These are phyloP conservation scores for Drosophila kambysellisi DNA, from an alignment of 2,888 invertebrate species.

Conservation along the genomic window DNA sequence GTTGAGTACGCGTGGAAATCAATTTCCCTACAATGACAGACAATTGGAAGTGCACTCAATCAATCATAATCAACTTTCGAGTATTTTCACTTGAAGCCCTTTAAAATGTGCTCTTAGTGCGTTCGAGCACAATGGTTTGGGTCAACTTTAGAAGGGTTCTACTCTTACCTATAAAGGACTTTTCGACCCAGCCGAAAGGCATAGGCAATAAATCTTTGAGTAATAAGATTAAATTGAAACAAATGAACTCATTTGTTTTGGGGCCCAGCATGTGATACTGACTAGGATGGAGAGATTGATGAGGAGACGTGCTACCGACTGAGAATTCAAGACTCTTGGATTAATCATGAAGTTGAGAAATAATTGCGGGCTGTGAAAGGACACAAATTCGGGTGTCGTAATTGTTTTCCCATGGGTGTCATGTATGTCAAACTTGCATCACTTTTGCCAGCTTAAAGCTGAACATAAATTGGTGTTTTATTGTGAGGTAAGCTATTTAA, in stretches of 20 bases:
- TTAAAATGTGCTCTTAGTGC: conserved; percentile 49
- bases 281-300: conserved; percentile 21
- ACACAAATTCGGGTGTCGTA: conserved; percentile 14
- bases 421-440: not conserved
- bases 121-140: conserved; percentile 28
- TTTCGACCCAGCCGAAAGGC: conserved; percentile 61
- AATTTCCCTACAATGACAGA: conserved; percentile 55
- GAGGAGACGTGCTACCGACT: not conserved
- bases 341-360: conserved; percentile 15
- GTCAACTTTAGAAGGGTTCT: conserved; percentile 35
- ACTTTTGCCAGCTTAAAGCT: not conserved
- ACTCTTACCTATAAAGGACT: conserved; percentile 49
- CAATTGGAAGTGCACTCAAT: conserved; percentile 66
- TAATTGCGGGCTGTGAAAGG: conserved; percentile 7
- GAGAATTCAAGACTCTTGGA: not conserved
- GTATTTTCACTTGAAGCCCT: conserved; percentile 54
- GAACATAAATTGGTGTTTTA: not conserved
- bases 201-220: conserved; percentile 68
- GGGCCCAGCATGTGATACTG: conserved; percentile 26
- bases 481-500: not conserved
- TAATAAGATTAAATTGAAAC: conserved; percentile 76
- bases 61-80: conserved; percentile 74
- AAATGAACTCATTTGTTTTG: conserved; percentile 71
- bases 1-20: conserved; percentile 56
- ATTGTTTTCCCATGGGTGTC: conserved; percentile 3